Base-by-base conservation (phyloP, 2,797 vertebrate species). In the Enteromius trimaculatus region DNA sequence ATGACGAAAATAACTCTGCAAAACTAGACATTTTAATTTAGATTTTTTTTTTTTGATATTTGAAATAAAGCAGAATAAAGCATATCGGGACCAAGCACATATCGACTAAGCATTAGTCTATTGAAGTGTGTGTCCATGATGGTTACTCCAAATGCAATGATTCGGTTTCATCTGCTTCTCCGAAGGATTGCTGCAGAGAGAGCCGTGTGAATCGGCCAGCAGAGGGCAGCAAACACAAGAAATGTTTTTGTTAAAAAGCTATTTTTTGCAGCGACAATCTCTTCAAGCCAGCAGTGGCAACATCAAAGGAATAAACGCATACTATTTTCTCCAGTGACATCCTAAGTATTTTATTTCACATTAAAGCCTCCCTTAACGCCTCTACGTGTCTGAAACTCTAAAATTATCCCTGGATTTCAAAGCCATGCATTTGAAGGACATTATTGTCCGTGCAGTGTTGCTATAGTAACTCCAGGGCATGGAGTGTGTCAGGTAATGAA, bases 211-310 rank as follows among this genome's bases (percentile, higher is more conserved):
- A 55, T 37, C 16, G 13, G 55, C 60, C 89, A 88, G 85, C 85
- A 88, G 89, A 82, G 87, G 86, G 83, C 88, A 89, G 85, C 84
- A 90, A 78, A 87, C 66, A 85, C 88, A 82, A 84, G 21, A 90
- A 82, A 60, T 85, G 14, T 66, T 85, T 69, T 42, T 26, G 6
- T 77, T 47, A 69, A 31, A 81, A 79, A 31, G 23, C 51, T 0
- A 5, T 64, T 74, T 77, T 53, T 62, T 39, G 19, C 39, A 39
- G 60, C n/a, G 49, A 51, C 51, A 47, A 37, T 71, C 64, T 49
- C 62, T 60, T 78, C 42, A 71, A 80, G 75, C 81, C 69, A 76
- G 78, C 68, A 82, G 75, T 70, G 51, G 60, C 44, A 77, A 86
- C 83, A 86, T 90, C 81, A 87, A 85, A 87, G 60, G 31, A 71